These are phyloP conservation scores for Drosophila mimetica DNA, from an alignment of 2,888 invertebrate genomes.

Conservation along the genomic window DNA sequence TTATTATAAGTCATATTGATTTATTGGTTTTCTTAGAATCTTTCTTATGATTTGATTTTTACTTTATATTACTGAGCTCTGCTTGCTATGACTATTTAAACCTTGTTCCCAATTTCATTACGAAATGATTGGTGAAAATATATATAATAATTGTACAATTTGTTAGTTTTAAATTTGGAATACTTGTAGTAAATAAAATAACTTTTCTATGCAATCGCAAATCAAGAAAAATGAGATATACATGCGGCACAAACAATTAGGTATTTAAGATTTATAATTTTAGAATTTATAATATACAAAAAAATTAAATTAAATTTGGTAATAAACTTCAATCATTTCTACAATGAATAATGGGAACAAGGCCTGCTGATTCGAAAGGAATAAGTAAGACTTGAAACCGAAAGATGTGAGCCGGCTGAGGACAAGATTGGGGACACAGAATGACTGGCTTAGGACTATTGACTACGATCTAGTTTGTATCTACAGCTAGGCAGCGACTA, in stretches of 20 bases:
- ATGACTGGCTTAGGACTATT: slow-evolving; percentile 26
- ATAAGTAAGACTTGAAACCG: background rate
- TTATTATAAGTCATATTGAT: slow-evolving; percentile 57
- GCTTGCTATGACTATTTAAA: background rate
- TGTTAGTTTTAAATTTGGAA: background rate
- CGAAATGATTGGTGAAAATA: background rate
- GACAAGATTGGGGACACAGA: slow-evolving; percentile 13
- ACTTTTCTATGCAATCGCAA: background rate
- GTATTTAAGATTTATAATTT: too few relatives aligned
- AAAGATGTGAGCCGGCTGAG: background rate
- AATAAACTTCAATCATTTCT: background rate
- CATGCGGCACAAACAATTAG: too few relatives aligned
- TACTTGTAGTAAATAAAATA: background rate
- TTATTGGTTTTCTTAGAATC: slow-evolving; percentile 8
- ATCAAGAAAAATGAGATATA: background rate
- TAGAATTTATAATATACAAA: background rate
- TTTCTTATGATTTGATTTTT: slow-evolving; percentile 36
- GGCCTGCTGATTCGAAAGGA: background rate
- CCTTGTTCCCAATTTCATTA: slow-evolving; percentile 12
- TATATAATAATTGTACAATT: slow-evolving; percentile 15
- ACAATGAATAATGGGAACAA: background rate
- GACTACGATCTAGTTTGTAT: slow-evolving; percentile 42
- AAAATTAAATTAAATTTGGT: background rate
- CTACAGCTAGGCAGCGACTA: slow-evolving; percentile 57
- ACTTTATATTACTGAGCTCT: background rate